These are phyloP conservation scores for Pecten maximus DNA, from an alignment of 2,888 invertebrate genomes.

Conservation along the genomic window DNA sequence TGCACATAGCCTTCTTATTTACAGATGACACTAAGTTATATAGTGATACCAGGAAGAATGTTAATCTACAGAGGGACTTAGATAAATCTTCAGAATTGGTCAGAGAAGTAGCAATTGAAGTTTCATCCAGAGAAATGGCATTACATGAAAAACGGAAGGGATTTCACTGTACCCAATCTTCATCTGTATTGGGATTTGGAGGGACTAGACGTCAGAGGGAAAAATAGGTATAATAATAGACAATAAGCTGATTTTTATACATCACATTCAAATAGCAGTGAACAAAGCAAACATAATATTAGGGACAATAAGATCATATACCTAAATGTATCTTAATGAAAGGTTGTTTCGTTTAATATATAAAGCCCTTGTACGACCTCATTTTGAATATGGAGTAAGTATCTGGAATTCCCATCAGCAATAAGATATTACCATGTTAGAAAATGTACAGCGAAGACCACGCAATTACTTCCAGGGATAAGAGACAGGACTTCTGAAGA, in stretches of 20 bases:
- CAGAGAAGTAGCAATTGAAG: not conserved
- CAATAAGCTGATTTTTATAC: not conserved
- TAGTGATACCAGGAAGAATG: not conserved
- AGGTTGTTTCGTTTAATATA: not conserved
- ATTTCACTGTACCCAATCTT: not conserved
- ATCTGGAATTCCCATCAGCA: no score
- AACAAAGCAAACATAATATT: not conserved
- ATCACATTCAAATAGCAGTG: not conserved
- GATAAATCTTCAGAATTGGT: slow-evolving; percentile 31
- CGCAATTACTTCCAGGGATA: no score
- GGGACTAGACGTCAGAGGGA: no score
- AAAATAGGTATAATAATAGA: not conserved
- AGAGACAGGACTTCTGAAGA: no score
- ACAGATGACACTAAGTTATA: slow-evolving; percentile 42
- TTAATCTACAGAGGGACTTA: slow-evolving; percentile 16
- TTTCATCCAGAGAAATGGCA: slow-evolving; percentile 43
- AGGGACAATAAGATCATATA: not conserved
- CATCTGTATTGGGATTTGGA: not conserved
- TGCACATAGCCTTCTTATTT: not conserved
- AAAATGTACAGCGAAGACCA: no score
- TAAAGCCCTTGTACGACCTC: not conserved
- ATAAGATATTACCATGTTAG: no score
- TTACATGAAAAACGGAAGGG: not conserved
- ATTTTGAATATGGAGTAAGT: no score
- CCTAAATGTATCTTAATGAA: not conserved